Conservation (phyloP, 92 coral and sea anemone species). For the Phymanthus crucifer region DNA sequence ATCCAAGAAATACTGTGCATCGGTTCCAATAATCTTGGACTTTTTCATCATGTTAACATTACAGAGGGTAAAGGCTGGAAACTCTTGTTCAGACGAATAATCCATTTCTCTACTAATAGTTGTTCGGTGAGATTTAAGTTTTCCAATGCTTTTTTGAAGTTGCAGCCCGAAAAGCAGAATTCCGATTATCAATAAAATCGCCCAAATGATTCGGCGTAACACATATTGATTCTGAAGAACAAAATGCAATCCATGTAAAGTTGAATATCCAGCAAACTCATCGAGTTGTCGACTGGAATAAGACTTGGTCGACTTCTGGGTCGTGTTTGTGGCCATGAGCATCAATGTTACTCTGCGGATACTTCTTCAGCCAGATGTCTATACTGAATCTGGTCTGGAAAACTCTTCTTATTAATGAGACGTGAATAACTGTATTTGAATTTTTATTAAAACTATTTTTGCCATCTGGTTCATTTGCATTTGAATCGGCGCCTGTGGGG, state of each 20-base stretch:
- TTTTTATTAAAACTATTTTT: neutral
- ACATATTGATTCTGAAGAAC: slow-evolving; percentile 4
- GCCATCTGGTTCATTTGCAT: neutral
- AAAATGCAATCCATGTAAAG: slow-evolving; percentile 60
- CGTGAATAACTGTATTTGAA: neutral
- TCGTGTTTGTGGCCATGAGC: neutral
- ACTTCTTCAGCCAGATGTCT: neutral
- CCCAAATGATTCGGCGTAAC: slow-evolving; percentile 45
- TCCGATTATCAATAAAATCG: slow-evolving; percentile 21
- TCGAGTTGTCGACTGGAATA: neutral
- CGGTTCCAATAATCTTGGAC: slow-evolving; percentile 42
- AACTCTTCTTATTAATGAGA: too few relatives aligned
- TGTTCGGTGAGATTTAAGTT: slow-evolving; percentile 16
- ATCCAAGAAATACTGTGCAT: slow-evolving; percentile 47
- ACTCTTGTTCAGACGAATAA: slow-evolving; percentile 8
- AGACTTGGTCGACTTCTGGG: neutral
- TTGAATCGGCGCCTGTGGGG: neutral
- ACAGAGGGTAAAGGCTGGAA: slow-evolving; percentile 57
- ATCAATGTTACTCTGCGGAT: neutral
- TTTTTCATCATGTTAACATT: slow-evolving; percentile 49
- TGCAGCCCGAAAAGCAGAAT: neutral
- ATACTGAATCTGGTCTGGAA: too few relatives aligned
- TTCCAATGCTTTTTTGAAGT: slow-evolving; percentile 3
- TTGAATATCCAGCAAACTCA: slow-evolving; percentile 40
- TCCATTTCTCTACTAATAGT: slow-evolving; percentile 26